Base-by-base conservation (phyloP, 2,113 vertebrate genomes). In the Tachysurus fulvidraco region DNA sequence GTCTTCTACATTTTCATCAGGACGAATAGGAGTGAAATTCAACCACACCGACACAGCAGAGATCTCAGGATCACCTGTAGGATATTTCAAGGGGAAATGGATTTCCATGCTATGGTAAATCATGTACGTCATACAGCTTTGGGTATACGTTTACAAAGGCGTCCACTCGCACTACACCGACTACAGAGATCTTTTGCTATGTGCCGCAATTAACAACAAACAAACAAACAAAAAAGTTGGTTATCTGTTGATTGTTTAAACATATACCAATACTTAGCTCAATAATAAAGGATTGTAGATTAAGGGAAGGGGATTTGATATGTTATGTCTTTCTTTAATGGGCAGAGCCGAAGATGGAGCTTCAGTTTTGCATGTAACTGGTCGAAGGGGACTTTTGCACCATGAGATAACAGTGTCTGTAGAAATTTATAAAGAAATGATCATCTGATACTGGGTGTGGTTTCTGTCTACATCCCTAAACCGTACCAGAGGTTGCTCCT, bases 391-490 rank as follows among this genome's bases (percentile, higher is more conserved):
- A 77, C 28, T 52, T 13, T 21, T 44, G 17, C 19, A 23, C 19
- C 44, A 46, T 71, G 16, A 41, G 16, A 41, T 69, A 17, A 17
- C 41, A 19, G 36, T 41, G 6, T 0, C 30, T 71, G 67, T 65
- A 11, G 65, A 67, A 19, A 71, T 19, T 19, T 87, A 54, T 78
- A 54, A 60, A n/a, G 71, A 89, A 89, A 92, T 93, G 91, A 91
- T 60, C 89, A 83, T 88, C 89, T 84, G 62, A 88, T 91, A 91
- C 5, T 28, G 11, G 52, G 2, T 13, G 41, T 41, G 46, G 23
- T n/a, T 77, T 52, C 9, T 28, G 46, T 10, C 11, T n/a, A 52
- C 5, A 23, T 77, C 28, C 21, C 23, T 52, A 28, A 50, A 52
- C 3, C 10, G 25, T 16, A 16, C 9, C 14, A n/a, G 12, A 14